Base-by-base conservation (phyloP, 1,140 invertebrate species). In the Drosophila kepulauana region DNA sequence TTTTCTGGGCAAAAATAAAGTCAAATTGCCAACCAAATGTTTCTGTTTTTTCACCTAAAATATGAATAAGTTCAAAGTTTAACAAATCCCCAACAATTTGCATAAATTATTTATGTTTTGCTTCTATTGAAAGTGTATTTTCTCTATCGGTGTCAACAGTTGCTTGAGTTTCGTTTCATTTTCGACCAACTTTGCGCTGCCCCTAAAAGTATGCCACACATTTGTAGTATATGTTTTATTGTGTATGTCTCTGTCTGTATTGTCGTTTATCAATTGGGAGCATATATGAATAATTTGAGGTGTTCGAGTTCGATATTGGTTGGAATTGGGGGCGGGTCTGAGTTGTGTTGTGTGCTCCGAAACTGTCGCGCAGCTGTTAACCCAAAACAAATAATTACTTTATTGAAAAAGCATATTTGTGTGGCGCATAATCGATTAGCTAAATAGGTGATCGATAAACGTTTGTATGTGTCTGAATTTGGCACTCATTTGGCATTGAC, bases 131-230 rank as follows among this genome's bases (percentile, higher is more conserved):
- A 33, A 62, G 59, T 7, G 59, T 49, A 51, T 51, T 38, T 45
- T n/a, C 2, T 11, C 8, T 45, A 58, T 43, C 30, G 25, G 33
- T 25, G 20, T 30, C 5, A 5, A 11, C 28, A 28, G 25, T 3
- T 15, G 7, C 4, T 25, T 25, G 20, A 25, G 4, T 46, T 33
- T 5, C 15, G 4, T 56, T 41, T 45, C 1, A 20, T 10, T 48
- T 13, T 10, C 1, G 45, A 75, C 16, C 56, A 38, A 61, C 16
- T 35, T 66, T 28, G 48, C 28, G 16, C 10, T 13, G 51, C 61
- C 33, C 79, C 78, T 33, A 48, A 78, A 84, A 85, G 78, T 81
- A 64, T 86, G 74, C 65, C 82, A 85, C 82, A 85, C 52, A 49
- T 43, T 70, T 41, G 45, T n/a, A 52, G 57, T 67, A 38, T 54